Conservation (phyloP, 2,888 invertebrate species). For the Drosophila subsilvestris region DNA sequence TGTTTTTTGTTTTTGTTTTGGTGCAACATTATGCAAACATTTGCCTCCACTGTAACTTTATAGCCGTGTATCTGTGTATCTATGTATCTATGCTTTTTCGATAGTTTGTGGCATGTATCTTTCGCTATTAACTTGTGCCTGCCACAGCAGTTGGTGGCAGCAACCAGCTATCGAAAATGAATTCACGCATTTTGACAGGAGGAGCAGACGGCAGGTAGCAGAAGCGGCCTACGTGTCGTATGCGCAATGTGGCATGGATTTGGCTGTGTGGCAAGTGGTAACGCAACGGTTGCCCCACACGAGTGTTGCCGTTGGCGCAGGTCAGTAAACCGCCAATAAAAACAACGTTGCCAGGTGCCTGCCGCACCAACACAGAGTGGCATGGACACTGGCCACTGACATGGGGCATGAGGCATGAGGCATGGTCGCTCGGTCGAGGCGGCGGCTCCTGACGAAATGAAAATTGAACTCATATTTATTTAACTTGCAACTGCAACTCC, state of each 20-base stretch:
- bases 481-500: constrained; percentile 60
- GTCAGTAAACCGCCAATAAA: constrained; percentile 80
- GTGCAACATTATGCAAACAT: constrained; percentile 54
- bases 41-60: constrained; percentile 22
- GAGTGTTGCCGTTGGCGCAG: constrained; percentile 62
- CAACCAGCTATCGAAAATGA: constrained; percentile 52
- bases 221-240: constrained; percentile 58
- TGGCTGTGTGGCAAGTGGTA: constrained; percentile 25
- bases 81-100: constrained; percentile 13
- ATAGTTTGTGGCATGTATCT: constrained; percentile 13
- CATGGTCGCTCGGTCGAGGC: background rate
- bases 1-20: constrained; percentile 49
- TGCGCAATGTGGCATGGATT: constrained; percentile 59
- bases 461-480: constrained; percentile 81
- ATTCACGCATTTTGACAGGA: constrained; percentile 64
- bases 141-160: background rate
- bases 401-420: background rate
- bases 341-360: constrained; percentile 64
- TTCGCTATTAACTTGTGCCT: constrained; percentile 33
- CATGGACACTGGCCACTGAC: constrained; percentile 20
- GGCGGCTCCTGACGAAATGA: constrained; percentile 59
- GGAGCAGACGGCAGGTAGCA: constrained; percentile 5
- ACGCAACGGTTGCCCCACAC: background rate
- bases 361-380: constrained; percentile 9
- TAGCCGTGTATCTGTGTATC: too few relatives aligned